Base-by-base conservation (phyloP, 2,888 invertebrate genomes). In the Dioctria rufipes region DNA sequence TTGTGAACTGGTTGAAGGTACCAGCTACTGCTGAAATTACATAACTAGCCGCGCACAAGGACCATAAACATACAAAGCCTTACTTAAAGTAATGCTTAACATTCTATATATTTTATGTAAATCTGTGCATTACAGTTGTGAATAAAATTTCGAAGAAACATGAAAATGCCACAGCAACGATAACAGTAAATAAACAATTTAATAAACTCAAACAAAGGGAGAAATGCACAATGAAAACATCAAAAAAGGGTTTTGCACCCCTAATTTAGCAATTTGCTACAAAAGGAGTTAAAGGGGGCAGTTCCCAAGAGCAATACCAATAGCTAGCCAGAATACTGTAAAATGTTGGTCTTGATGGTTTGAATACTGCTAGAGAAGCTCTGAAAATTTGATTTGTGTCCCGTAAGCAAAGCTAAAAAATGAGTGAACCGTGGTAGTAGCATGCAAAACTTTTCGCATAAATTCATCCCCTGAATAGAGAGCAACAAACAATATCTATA, bases 331-430 rank as follows among this genome's bases (percentile, higher is more conserved):
- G 60, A 60, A 73, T 58, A 73, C 73, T 58, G 43, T 73, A 58
- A 73, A 73, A 73, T 73, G 73, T 60, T 58, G 60, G 73, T 42
- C 58, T 13, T 54, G 60, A 73, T 73, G 73, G 58, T 73, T 73
- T 73, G 73, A 73, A 42, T 67, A 67, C 60, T 42, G 58, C 40
- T 11, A 73, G 73, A 73, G 73, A 73, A 73, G 58, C 73, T 73
- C 58, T 42, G 37, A 37, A 73, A 73, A 73, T 73, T 73, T 73
- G 73, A 73, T 73, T 73, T 73, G 58, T 73, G 73, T 73, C 73
- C 58, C 60, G 58, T 58, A 73, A 73, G 73, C 43, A 73, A 73
- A 58, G 42, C 60, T 58, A 58, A 73, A 73, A 73, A 73, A 58
- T 73, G 54, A 73, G 73, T 58, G 42, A 60, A 73, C 39, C 71